These are phyloP conservation scores for Otis tarda DNA, from an alignment of 2,113 vertebrate species.

Conservation along the genomic window DNA sequence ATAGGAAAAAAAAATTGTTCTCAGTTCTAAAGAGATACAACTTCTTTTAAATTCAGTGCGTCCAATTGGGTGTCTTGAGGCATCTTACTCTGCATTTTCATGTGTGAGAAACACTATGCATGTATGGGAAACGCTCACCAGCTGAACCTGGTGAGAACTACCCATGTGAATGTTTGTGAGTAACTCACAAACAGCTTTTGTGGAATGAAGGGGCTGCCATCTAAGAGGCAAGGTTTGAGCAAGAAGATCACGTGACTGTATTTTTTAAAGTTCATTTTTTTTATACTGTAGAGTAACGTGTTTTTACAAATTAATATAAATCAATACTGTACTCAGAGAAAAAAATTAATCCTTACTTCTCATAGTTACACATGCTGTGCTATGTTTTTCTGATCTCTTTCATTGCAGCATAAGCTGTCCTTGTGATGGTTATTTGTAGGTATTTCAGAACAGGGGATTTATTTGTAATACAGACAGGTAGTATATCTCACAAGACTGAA, in stretches of 20 bases:
- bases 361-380: background rate
- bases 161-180: background rate
- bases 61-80: background rate
- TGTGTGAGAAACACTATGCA: background rate
- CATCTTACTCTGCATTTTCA: background rate
- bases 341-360: background rate
- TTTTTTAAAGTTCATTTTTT: background rate
- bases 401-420: background rate
- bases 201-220: background rate
- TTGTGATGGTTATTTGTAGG: background rate
- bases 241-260: background rate
- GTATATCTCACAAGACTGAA: background rate
- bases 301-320: background rate
- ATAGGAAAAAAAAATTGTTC: background rate
- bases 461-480: background rate
- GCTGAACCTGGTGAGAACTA: background rate
- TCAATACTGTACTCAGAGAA: background rate
- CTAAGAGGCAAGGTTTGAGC: background rate
- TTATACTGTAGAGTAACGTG: background rate
- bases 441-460: background rate
- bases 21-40: background rate
- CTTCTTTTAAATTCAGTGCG: background rate
- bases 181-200: background rate
- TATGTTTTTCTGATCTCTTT: background rate
- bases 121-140: background rate